A percentile compares a stretch with the other conserved stretches of the same genome.
Evolutionary conservation across 2,113 vertebrate species (phyloP).

Genomic region (Rhynchomys soricoides): DNA sequence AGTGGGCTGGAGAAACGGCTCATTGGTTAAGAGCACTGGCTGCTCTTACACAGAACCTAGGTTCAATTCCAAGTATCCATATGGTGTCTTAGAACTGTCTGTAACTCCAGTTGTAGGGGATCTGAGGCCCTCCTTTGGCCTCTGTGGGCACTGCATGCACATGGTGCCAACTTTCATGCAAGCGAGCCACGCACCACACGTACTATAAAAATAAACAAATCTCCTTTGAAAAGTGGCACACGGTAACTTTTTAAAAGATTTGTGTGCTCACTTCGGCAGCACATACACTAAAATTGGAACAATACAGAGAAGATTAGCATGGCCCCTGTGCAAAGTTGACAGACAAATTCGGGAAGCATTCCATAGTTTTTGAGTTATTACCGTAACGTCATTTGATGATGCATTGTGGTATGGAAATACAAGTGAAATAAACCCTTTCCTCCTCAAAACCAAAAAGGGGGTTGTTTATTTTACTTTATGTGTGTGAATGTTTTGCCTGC

Average conservation of each 20-base stretch:
- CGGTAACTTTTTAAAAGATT: background rate
- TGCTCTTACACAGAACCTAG: background rate
- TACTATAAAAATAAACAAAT: background rate
- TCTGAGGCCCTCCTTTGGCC: background rate
- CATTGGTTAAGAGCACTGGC: background rate
- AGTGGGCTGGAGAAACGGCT: background rate
- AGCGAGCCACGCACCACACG: background rate
- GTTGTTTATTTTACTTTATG: background rate
- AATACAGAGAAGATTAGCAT: no score
- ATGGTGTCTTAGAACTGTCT: background rate
- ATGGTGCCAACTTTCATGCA: background rate
- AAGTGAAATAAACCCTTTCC: no score
- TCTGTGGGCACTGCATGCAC: background rate
- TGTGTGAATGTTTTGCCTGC: background rate
- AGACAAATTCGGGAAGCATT: no score
- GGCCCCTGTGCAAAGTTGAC: no score
- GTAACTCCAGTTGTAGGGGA: background rate
- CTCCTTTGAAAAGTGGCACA: background rate
- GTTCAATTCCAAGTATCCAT: background rate
- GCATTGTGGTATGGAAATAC: no score
- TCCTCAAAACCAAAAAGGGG: no score
- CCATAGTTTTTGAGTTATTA: no score
- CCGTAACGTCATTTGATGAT: no score
- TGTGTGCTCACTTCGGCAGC: no score
- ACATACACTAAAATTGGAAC: no score